Evolutionary conservation across 2,113 vertebrate genomes (phyloP).

Genomic region (Galemys pyrenaicus): DNA sequence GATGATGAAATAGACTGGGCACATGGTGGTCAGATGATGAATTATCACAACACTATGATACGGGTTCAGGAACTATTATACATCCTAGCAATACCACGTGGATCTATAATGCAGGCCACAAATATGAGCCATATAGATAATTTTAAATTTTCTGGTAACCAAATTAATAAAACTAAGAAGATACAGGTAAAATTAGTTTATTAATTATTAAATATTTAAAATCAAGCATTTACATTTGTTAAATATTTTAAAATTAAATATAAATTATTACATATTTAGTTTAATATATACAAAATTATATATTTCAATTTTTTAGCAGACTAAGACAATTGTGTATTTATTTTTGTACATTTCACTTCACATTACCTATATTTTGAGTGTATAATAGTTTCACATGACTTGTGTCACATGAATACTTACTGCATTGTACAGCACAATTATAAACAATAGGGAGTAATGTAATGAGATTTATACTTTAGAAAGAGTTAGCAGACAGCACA

Average conservation of each 20-base stretch:
- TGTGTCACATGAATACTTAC: too few species aligned
- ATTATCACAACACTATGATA: not conserved
- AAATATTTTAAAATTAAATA: not conserved
- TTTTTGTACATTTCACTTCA: not conserved
- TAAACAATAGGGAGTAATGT: not conserved
- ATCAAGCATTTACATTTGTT: too few species aligned
- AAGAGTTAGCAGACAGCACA: not conserved
- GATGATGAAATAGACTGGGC: not conserved
- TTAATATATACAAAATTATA: not conserved
- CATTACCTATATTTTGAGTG: constrained; percentile 28
- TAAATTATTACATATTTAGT: not conserved
- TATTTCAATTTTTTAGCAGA: constrained; percentile 28
- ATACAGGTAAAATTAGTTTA: not conserved
- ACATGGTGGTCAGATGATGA: not conserved
- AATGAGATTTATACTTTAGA: not conserved
- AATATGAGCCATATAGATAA: not conserved
- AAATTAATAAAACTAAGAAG: not conserved
- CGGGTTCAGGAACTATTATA: not conserved
- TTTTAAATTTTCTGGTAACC: not conserved
- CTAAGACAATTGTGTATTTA: not conserved
- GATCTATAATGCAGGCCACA: not conserved
- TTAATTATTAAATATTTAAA: too few species aligned
- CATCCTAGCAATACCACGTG: not conserved
- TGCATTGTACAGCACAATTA: not conserved
- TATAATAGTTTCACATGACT: not conserved